These are phyloP conservation scores for Styela plicata DNA, from an alignment of 23 tunicate species.

Conservation along the genomic window DNA sequence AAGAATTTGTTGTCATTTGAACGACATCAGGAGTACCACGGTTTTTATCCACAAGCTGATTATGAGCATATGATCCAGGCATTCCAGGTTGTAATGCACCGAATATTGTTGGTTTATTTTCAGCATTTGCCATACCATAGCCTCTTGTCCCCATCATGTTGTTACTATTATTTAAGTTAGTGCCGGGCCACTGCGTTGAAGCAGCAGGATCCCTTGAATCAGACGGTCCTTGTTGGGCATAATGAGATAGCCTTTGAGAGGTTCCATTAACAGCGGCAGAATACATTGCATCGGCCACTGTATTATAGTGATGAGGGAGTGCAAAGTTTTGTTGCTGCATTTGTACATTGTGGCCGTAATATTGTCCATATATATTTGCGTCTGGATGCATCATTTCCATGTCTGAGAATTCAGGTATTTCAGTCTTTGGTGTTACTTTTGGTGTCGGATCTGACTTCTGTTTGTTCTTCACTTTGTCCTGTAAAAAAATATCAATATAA, in stretches of 20 bases:
- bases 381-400: constrained; percentile 24
- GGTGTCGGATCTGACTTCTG: constrained; percentile 9
- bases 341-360: constrained; percentile 10
- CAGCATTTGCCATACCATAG: not conserved
- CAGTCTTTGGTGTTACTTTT: constrained; percentile 13
- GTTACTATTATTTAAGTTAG: constrained; percentile 24
- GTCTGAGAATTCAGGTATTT: constrained; percentile 10
- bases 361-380: constrained; percentile 33
- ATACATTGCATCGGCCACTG: constrained; percentile 5
- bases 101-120: constrained; percentile 9
- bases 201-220: not conserved
- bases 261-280: not conserved
- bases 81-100: not conserved
- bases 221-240: constrained; percentile 1
- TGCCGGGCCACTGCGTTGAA: constrained; percentile 8
- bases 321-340: not conserved
- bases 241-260: not conserved
- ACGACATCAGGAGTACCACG: not conserved
- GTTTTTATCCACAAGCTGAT: not conserved
- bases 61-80: not conserved
- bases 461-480: constrained; percentile 78
- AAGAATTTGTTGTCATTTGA: not conserved
- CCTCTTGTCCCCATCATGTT: constrained; percentile 17
- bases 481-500: constrained; percentile 1
- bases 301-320: not conserved